Evolutionary conservation across 2,797 vertebrate species (phyloP), one percentile per base, ranked within the genome.

Genomic region (Tarsius wallacei): DNA sequence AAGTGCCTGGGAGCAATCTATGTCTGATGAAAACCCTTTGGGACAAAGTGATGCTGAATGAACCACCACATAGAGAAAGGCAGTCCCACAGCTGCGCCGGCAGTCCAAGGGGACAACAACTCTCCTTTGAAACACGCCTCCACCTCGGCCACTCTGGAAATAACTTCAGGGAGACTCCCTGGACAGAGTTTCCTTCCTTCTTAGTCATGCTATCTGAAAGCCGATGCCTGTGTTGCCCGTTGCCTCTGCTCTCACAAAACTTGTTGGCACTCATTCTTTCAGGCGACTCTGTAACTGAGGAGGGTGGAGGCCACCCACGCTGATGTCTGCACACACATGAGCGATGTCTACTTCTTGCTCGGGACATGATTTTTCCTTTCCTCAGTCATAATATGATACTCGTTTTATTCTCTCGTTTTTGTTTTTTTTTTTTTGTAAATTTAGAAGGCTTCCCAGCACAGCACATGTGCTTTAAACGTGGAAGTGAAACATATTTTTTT

Each of bases 1-100:
- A 22, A 61, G 42, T 81, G 42, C 26, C 70, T 83, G 53, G 36
- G 53, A 84, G 42, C 63, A 63, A 73, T 85, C 51, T 78, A 11
- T 73, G 57, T 63, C 24, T 55, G 47, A 26, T 9, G n/a, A 94
- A 70, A 55, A 64, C 47, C 49, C n/a, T 82, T 90, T 64, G n/a
- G 55, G 63, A 47, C 21, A 93, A 87, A 91, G 36, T 13, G 47
- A 33, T 94, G 28, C 86, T 24, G 61, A 96, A 90, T 64, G 90
- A 86, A 89, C 4, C 15, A 19, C 17, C 28, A 55, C 21, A 53
- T 82, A 73, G 70, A 70, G n/a, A 74, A 83, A 81, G 78, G 63
- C 2, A 57, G 71, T 90, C 47, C 42, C 19, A 88, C 76, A 95
- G 5, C 1, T 83, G 5, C 64, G 2, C 1, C 49, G 12, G 53